These are phyloP conservation scores for Coregonus ussuriensis DNA, from an alignment of 2,797 vertebrate genomes.

Conservation along the genomic window DNA sequence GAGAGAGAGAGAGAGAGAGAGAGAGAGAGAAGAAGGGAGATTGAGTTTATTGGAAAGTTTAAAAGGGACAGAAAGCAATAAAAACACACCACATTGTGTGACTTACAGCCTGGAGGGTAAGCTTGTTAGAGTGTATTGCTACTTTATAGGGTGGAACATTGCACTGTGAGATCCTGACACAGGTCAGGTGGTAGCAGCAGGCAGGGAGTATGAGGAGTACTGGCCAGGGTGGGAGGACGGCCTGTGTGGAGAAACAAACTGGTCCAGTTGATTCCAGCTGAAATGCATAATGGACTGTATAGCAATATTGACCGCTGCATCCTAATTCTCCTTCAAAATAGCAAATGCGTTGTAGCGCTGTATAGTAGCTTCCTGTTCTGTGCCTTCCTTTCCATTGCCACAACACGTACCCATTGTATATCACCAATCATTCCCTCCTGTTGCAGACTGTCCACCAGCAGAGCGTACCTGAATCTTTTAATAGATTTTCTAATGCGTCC, in stretches of 20 bases:
- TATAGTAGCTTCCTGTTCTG: not conserved
- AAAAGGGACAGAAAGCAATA: slow-evolving; percentile 14
- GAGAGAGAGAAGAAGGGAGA: not conserved
- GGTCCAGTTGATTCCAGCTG: not conserved
- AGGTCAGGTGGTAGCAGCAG: slow-evolving; percentile 5
- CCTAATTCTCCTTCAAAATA: not conserved
- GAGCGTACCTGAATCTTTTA: not conserved
- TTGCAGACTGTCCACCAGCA: not conserved
- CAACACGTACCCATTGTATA: not conserved
- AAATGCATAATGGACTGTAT: not conserved
- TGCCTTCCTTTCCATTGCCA: slow-evolving; percentile 2
- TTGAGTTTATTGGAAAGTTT: slow-evolving; percentile 24
- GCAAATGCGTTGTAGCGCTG: no score
- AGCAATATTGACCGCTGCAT: not conserved
- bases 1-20: not conserved
- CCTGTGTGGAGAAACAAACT: not conserved
- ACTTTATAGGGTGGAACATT: slow-evolving; percentile 31
- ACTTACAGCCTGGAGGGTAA: slow-evolving; percentile 6
- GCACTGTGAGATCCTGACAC: slow-evolving; percentile 18
- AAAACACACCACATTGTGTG: slow-evolving; percentile 11
- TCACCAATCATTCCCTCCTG: not conserved
- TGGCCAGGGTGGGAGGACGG: not conserved
- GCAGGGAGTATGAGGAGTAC: not conserved
- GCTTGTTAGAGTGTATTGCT: slow-evolving; percentile 26
- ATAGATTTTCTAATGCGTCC: not conserved